These are phyloP conservation scores for Xenopus borealis DNA, from an alignment of 2,113 vertebrate species.

Conservation along the genomic window DNA sequence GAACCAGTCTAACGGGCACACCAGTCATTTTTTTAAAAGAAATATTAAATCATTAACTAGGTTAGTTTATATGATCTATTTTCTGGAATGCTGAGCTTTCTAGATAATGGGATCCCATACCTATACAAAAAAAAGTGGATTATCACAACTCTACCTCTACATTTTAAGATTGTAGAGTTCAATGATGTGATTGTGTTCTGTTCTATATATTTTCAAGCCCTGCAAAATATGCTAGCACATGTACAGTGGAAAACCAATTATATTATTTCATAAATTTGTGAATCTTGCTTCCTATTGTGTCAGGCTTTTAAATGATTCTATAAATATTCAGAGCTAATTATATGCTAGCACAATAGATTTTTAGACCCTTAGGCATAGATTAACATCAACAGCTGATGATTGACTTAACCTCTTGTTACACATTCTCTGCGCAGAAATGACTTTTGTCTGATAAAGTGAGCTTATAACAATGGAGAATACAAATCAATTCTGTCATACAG, in stretches of 20 bases:
- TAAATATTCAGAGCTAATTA: conserved; percentile 8
- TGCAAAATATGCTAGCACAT: not conserved
- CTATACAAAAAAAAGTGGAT: no score
- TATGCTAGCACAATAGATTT: conserved; percentile 1
- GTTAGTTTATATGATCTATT: no score
- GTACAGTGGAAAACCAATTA: not conserved
- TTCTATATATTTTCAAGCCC: no score
- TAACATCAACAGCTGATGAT: conserved; percentile 1
- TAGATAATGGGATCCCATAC: no score
- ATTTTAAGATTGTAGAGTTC: no score
- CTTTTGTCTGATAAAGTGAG: not conserved
- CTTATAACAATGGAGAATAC: not conserved
- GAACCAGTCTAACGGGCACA: no score
- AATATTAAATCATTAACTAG: no score
- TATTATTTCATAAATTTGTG: not conserved
- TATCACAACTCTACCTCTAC: no score
- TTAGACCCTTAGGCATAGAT: conserved; percentile 1
- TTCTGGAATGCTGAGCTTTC: no score
- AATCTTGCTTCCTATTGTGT: not conserved
- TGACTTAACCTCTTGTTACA: conserved; percentile 6
- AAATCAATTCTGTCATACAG: not conserved
- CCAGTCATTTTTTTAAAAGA: no score
- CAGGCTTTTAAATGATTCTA: conserved; percentile 9
- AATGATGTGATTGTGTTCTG: no score
- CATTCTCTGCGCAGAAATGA: not conserved